Evolutionary conservation across 1,140 invertebrate genomes (phyloP), one percentile per base, ranked within the genome.

Genomic region (Oncopodura yosiiana): DNA sequence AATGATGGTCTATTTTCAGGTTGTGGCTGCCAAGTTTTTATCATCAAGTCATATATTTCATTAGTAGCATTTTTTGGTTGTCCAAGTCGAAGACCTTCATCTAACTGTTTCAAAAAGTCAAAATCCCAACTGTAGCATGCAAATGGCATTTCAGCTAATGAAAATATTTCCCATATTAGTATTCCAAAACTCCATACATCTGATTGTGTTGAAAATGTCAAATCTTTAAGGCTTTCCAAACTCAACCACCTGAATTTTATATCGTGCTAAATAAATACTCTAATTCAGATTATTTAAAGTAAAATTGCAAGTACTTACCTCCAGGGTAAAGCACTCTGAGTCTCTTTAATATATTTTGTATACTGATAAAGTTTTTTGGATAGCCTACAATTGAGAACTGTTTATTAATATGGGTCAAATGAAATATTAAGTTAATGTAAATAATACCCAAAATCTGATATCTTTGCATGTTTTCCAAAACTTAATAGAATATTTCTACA

Each of bases 351-450:
- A 16, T 43, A 52, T 4, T 19, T 14, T 1, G 49, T n/a, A 18
- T 52, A 52, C 11, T 43, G n/a, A 18, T 43, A 52, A 12, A 52
- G 16, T 32, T 18, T 69, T 53, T 72, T 67, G 5, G 75, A 70
- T 26, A 78, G 61, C 4, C 76, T 75, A 65, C 78, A 78, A 62
- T 78, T n/a, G n/a, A n/a, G n/a, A n/a, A n/a, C n/a, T n/a, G n/a
- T n/a, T n/a, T n/a, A n/a, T n/a, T n/a, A n/a, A n/a, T n/a, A n/a
- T n/a, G n/a, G n/a, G n/a, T n/a, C n/a, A n/a, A n/a, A n/a, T n/a
- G n/a, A n/a, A n/a, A n/a, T n/a, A n/a, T n/a, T n/a, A n/a, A n/a
- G n/a, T n/a, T n/a, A n/a, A n/a, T n/a, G n/a, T n/a, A n/a, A n/a
- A n/a, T n/a, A n/a, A n/a, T n/a, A n/a, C n/a, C n/a, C n/a, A n/a